Evolutionary conservation across 1,140 invertebrate species (phyloP).

Genomic region (Diuraphis noxia): DNA sequence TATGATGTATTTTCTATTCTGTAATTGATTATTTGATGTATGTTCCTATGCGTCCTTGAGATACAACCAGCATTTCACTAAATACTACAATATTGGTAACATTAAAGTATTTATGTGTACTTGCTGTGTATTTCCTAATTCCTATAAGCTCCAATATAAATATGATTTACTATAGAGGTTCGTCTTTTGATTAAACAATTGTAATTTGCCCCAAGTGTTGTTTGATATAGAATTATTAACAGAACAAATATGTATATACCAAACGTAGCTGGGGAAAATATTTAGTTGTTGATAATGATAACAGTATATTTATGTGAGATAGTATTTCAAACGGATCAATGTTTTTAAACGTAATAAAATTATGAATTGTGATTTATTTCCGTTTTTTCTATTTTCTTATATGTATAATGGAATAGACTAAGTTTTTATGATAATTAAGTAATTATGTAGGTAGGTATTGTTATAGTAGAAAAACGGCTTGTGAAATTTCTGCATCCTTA

Average conservation of each 20-base stretch:
- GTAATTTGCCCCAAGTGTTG: not conserved
- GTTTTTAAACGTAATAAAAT: not conserved
- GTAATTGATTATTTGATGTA: not conserved
- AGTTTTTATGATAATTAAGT: not conserved
- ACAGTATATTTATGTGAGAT: not conserved
- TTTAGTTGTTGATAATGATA: not conserved
- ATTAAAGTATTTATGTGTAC: not conserved
- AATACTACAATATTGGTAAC: not conserved
- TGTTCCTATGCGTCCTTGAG: not conserved
- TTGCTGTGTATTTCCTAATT: not conserved
- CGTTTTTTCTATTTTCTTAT: too few species aligned
- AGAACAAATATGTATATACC: not conserved
- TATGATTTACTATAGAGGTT: not conserved
- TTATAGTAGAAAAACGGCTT: not conserved
- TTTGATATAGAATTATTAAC: not conserved
- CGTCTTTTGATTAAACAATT: not conserved
- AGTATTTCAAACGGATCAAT: not conserved
- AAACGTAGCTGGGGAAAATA: not conserved
- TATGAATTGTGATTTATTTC: not conserved
- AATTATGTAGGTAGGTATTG: not conserved
- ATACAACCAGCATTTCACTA: too few species aligned
- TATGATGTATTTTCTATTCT: not conserved
- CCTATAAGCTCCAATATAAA: not conserved
- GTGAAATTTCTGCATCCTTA: too few species aligned
- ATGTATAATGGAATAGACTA: not conserved